Percentiles rank a stretch among this genome's conserved stretches.
Evolutionary conservation across 2,888 invertebrate species (phyloP).

Genomic region (Andrena hattorfiana): DNA sequence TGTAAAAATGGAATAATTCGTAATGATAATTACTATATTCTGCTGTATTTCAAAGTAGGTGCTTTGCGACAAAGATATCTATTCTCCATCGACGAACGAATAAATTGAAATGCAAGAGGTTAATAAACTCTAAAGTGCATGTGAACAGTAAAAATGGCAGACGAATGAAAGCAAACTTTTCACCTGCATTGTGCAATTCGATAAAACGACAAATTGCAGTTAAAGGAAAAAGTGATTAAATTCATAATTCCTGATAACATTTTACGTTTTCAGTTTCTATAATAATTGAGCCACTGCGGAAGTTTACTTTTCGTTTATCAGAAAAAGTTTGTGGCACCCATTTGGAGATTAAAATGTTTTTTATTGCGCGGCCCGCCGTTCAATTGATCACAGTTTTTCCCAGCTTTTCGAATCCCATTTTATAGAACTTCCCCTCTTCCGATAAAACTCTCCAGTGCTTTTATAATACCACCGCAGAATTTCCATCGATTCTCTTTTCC

Average conservation of each 20-base stretch:
- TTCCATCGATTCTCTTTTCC: neutral
- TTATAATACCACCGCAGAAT: neutral
- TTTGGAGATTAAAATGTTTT: conserved; percentile 26
- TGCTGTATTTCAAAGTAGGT: neutral
- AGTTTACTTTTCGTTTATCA: conserved; percentile 16
- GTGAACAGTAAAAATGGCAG: neutral
- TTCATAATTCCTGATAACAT: neutral
- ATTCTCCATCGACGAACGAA: neutral
- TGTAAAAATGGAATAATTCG: no score
- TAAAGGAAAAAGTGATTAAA: neutral
- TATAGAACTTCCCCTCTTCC: neutral
- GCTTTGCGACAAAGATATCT: neutral
- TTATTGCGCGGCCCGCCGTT: neutral
- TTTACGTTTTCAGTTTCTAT: neutral
- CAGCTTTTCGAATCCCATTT: conserved; percentile 8
- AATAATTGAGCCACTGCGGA: conserved; percentile 8
- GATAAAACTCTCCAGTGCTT: conserved; percentile 7
- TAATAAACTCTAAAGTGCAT: neutral
- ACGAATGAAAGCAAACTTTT: neutral
- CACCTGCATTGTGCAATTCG: neutral
- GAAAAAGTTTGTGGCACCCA: conserved; percentile 12
- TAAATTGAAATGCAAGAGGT: neutral
- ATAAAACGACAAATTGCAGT: neutral
- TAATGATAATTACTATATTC: no score
- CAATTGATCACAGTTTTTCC: neutral